A percentile compares a stretch with the other conserved stretches of the same genome.
phyloP scores from a whole-genome alignment of 2,113 vertebrate species.

The Periophthalmodon schlosseri region DNA sequence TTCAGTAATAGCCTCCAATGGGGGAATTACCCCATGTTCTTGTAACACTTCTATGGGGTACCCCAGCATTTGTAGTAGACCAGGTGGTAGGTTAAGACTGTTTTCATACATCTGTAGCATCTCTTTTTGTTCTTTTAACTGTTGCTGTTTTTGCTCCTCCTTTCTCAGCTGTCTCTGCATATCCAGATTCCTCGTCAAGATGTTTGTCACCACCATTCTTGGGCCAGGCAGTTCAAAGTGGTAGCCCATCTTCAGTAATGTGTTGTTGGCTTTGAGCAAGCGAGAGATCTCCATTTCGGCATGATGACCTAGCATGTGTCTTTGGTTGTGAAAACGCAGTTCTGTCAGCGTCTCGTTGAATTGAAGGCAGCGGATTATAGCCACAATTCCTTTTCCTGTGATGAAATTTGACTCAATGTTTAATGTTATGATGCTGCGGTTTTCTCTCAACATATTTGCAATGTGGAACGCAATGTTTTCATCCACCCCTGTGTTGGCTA shows the following conservation, averaged over 20 bases:
- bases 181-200: slow-evolving; percentile 94
- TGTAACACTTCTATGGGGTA: slow-evolving; percentile 62
- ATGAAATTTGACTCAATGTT: slow-evolving; percentile 96
- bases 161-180: slow-evolving; percentile 89
- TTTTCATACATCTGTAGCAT: slow-evolving; percentile 86
- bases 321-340: slow-evolving; percentile 97
- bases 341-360: slow-evolving; percentile 94
- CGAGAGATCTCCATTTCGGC: slow-evolving; percentile 95
- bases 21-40: slow-evolving; percentile 59
- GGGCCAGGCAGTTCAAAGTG: slow-evolving; percentile 95
- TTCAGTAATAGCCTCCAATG: slow-evolving; percentile 23
- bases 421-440: slow-evolving; percentile 88
- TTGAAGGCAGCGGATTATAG: slow-evolving; percentile 94
- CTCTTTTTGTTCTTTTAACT: slow-evolving; percentile 84
- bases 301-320: slow-evolving; percentile 96
- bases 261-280: slow-evolving; percentile 91
- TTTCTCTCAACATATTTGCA: slow-evolving; percentile 96
- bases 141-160: slow-evolving; percentile 87
- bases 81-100: slow-evolving; percentile 85
- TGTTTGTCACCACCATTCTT: slow-evolving; percentile 95
- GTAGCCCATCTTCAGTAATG: slow-evolving; percentile 95
- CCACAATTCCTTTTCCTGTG: slow-evolving; percentile 91
- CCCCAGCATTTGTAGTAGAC: slow-evolving; percentile 87
- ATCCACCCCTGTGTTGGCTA: slow-evolving; percentile 92
- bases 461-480: slow-evolving; percentile 86